phyloP scores from a whole-genome alignment of 2,797 vertebrate genomes.

The Chloroceryle inda region DNA sequence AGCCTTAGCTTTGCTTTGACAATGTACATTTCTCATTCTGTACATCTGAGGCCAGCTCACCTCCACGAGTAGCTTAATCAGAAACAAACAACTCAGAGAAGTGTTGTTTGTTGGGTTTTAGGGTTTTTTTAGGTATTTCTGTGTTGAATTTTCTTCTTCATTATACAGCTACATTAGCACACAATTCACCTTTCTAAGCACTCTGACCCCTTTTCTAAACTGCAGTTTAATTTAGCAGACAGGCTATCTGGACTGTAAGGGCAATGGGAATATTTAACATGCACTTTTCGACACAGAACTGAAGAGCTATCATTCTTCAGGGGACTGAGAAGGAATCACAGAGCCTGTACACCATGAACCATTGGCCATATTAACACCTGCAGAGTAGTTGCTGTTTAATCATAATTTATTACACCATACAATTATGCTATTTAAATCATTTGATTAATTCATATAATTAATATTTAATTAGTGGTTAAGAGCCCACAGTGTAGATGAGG shows the following conservation, averaged over 20 bases:
- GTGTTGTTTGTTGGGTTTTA: not conserved
- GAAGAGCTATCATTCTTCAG: not conserved
- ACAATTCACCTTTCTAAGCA: not conserved
- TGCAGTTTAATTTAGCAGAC: not conserved
- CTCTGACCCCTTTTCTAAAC: not conserved
- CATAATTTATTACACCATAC: not conserved
- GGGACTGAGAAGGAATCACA: not conserved
- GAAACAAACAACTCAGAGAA: not conserved
- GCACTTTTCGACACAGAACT: not conserved
- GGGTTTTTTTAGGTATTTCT: not conserved
- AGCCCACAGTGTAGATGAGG: not conserved
- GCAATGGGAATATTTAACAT: fast-evolving
- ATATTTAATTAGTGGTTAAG: not conserved
- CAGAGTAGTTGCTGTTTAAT: not conserved
- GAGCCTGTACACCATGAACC: not conserved
- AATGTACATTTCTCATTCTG: not conserved
- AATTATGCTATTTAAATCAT: not conserved
- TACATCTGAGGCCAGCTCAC: not conserved
- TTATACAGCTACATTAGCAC: not conserved
- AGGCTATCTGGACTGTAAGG: not conserved
- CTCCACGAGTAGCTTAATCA: fast-evolving
- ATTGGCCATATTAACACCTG: not conserved
- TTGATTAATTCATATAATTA: too few relatives aligned
- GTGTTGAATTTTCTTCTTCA: not conserved
- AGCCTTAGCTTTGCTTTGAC: not conserved